A percentile compares a stretch with the other conserved stretches of the same genome.
phyloP scores from a whole-genome alignment of 2,888 invertebrate species.

The Hyles lineata region DNA sequence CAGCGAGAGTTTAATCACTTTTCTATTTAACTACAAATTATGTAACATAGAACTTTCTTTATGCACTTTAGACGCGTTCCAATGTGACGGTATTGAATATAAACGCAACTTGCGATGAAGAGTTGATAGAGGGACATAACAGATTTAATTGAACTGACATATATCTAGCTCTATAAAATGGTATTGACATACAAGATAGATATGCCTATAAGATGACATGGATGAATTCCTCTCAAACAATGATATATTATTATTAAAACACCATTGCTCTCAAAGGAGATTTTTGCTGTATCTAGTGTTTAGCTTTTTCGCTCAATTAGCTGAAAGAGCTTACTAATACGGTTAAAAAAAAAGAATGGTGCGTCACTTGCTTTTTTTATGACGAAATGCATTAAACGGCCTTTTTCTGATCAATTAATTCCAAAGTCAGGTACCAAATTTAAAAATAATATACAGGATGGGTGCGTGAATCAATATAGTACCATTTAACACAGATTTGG shows the following conservation, averaged over 20 bases:
- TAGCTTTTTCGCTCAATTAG: not conserved
- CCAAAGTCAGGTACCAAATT: constrained; percentile 59
- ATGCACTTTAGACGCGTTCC: not conserved
- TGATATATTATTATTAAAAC: too few species aligned
- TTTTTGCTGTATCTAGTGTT: not conserved
- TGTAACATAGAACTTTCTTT: not conserved
- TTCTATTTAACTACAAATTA: constrained; percentile 25
- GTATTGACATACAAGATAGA: too few species aligned
- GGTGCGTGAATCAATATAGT: not conserved
- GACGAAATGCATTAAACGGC: constrained; percentile 61
- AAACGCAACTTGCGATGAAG: not conserved
- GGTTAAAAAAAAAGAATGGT: constrained; percentile 40
- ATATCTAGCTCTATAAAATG: too few species aligned
- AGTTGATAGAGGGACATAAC: not conserved
- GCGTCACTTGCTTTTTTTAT: constrained; percentile 53
- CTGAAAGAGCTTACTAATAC: not conserved
- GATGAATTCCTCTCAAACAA: too few species aligned
- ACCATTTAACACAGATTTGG: not conserved
- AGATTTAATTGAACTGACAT: not conserved
- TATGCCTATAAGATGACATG: too few species aligned
- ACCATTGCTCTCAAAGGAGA: too few species aligned
- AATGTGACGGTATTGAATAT: not conserved
- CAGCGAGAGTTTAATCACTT: constrained; percentile 30
- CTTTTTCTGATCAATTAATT: constrained; percentile 75
- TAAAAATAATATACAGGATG: constrained; percentile 61